Evolutionary conservation across 2,797 vertebrate species (phyloP).

Genomic region (Pseudochirops corinnae): DNA sequence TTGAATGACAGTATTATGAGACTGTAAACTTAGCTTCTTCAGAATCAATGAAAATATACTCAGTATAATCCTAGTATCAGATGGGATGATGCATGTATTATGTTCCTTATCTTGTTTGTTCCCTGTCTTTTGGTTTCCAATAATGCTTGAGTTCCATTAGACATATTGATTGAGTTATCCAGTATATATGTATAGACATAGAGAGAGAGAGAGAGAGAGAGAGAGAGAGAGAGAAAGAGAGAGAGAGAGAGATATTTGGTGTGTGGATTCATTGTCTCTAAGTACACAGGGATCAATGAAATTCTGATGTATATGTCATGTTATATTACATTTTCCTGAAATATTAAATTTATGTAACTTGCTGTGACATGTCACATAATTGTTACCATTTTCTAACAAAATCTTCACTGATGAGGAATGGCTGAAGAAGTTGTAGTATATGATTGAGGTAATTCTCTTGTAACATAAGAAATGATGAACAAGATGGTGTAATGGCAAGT

Average conservation of each 20-base stretch:
- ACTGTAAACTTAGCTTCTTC: not conserved
- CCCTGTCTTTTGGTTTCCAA: not conserved
- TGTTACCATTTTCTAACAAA: not conserved
- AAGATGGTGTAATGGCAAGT: too few relatives aligned
- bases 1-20: not conserved
- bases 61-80: not conserved
- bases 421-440: not conserved
- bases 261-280: not conserved
- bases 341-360: not conserved
- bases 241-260: not conserved
- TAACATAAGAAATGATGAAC: not conserved
- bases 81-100: not conserved
- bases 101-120: not conserved
- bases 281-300: not conserved
- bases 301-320: not conserved
- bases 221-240: too few relatives aligned
- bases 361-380: rapidly evolving
- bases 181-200: not conserved
- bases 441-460: not conserved
- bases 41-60: not conserved
- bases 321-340: not conserved
- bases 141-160: not conserved
- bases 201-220: too few relatives aligned
- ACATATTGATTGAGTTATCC: not conserved
- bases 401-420: not conserved